phyloP scores from a whole-genome alignment of 2,113 vertebrate genomes.

The Oryzias curvinotus region DNA sequence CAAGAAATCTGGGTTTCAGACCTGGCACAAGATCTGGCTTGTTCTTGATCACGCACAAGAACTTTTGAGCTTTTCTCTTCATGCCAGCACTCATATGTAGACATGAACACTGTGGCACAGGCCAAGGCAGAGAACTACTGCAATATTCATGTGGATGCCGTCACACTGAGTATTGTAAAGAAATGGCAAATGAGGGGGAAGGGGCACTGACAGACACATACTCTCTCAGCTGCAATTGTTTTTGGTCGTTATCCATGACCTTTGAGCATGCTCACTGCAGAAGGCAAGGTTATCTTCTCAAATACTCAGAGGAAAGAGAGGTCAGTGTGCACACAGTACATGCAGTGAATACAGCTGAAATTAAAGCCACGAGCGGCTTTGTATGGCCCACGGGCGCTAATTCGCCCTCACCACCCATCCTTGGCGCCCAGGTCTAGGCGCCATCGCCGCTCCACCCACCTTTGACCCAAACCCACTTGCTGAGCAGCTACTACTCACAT shows the following conservation, averaged over 20 bases:
- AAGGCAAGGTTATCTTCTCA: conserved; percentile 53
- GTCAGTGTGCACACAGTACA: not conserved
- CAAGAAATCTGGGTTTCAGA: too few relatives aligned
- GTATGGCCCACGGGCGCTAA: too few relatives aligned
- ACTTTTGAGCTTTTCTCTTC: conserved; percentile 35
- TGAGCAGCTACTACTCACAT: too few relatives aligned
- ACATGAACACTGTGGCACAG: conserved; percentile 1
- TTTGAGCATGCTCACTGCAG: conserved; percentile 37
- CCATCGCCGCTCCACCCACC: too few relatives aligned
- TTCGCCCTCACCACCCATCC: too few relatives aligned
- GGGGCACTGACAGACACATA: conserved; percentile 3
- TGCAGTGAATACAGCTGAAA: not conserved
- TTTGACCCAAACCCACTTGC: too few relatives aligned
- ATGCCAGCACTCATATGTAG: conserved; percentile 27
- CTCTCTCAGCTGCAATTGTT: conserved; percentile 35
- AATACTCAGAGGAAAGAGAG: not conserved
- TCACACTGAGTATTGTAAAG: conserved; percentile 48
- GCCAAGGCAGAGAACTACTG: conserved; percentile 22
- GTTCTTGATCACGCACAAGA: conserved; percentile 34
- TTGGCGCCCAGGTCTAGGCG: too few relatives aligned
- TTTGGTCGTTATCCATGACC: conserved; percentile 61
- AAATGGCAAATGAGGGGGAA: not conserved
- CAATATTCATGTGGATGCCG: conserved; percentile 51
- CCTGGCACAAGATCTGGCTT: too few relatives aligned
- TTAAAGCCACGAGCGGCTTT: too few relatives aligned